Conservation (phyloP, 2,113 vertebrate species). For the Stomatorhinus ivindoensis region DNA sequence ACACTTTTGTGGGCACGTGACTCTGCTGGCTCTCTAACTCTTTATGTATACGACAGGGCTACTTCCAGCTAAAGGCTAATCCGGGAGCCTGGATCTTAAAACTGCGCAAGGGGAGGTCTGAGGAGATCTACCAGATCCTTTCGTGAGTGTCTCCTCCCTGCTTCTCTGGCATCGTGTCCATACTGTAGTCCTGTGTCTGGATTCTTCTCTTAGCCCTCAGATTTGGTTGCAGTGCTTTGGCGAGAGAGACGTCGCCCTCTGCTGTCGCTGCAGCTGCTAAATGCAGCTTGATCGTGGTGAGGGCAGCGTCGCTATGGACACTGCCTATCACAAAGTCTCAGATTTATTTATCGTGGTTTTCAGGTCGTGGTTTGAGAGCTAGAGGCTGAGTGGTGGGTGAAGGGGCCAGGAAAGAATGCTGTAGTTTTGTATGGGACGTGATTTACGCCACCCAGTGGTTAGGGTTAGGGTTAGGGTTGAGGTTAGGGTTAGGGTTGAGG, state of each 20-base stretch:
- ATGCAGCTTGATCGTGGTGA: not conserved
- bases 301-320: not conserved
- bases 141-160: slow-evolving; percentile 64
- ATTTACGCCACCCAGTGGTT: not conserved
- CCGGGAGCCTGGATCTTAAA: slow-evolving; percentile 84
- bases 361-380: not conserved
- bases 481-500: not conserved
- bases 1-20: not conserved
- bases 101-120: slow-evolving; percentile 83
- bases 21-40: not conserved
- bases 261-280: not conserved
- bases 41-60: slow-evolving; percentile 64
- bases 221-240: not conserved
- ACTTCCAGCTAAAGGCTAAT: slow-evolving; percentile 97
- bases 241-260: too few species aligned
- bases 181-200: not conserved
- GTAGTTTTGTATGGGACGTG: not conserved
- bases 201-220: not conserved
- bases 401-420: not conserved
- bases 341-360: not conserved
- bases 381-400: not conserved
- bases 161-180: not conserved
- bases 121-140: slow-evolving; percentile 84
- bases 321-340: not conserved
- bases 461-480: not conserved